phyloP scores from a whole-genome alignment of 2,113 vertebrate genomes.

The Alligator sinensis region DNA sequence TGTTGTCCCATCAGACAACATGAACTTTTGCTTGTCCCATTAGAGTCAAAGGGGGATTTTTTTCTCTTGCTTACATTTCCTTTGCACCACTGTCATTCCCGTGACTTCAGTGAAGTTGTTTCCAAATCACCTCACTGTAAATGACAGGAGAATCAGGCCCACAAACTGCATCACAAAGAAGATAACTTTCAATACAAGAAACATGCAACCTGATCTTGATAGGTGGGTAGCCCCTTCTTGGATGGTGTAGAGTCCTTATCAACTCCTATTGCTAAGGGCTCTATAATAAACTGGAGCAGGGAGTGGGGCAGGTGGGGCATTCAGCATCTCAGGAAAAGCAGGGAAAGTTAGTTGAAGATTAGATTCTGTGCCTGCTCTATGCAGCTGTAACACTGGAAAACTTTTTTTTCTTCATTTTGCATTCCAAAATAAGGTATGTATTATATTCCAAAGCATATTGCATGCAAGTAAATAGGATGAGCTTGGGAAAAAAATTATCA shows the following conservation, averaged over 20 bases:
- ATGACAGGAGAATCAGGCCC: not conserved
- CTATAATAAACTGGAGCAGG: not conserved
- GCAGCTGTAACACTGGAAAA: too few relatives aligned
- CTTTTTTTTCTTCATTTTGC: too few relatives aligned
- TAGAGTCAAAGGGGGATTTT: not conserved
- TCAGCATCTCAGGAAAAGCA: not conserved
- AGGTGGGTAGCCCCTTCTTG: not conserved
- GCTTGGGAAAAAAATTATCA: not conserved
- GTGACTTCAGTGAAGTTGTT: not conserved
- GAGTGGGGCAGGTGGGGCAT: not conserved
- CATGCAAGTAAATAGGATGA: not conserved
- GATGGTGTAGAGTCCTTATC: not conserved
- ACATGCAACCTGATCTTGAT: not conserved
- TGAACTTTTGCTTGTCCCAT: not conserved
- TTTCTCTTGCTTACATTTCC: not conserved
- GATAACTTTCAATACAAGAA: not conserved
- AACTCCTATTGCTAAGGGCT: not conserved
- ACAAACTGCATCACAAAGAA: not conserved
- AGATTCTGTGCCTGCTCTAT: not conserved
- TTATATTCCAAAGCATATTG: not conserved
- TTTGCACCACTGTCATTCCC: not conserved
- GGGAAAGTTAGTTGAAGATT: not conserved
- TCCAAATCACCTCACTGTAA: not conserved
- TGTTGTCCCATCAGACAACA: not conserved
- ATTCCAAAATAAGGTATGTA: not conserved